Evolutionary conservation across 1,140 invertebrate species (phyloP).

Genomic region (Trichoplusia ni): DNA sequence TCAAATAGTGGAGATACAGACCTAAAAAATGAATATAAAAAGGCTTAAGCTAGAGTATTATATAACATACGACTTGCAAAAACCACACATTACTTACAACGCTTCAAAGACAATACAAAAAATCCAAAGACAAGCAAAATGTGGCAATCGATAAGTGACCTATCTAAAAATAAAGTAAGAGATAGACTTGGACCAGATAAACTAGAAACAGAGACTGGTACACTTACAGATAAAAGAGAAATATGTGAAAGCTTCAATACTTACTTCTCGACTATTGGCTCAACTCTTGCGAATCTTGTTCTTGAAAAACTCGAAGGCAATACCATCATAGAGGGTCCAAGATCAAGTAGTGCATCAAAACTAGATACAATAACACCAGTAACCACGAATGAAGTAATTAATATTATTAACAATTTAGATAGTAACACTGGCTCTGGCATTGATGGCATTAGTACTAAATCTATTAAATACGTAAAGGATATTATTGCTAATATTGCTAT

Average conservation of each 20-base stretch:
- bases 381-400: constrained; percentile 3
- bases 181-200: background rate
- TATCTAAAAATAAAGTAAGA: background rate
- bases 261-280: background rate
- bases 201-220: background rate
- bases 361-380: no score
- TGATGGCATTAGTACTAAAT: constrained; percentile 20
- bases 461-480: constrained; percentile 29
- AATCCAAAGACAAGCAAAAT: background rate
- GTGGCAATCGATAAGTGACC: background rate
- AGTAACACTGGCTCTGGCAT: constrained; percentile 31
- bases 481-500: no score
- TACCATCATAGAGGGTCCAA: no score
- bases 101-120: background rate
- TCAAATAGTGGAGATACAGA: background rate
- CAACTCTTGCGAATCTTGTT: background rate
- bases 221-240: background rate
- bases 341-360: no score
- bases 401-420: constrained; percentile 30
- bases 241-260: constrained; percentile 6
- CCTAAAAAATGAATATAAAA: background rate
- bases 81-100: background rate
- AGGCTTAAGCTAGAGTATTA: background rate
- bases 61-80: background rate
- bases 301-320: background rate